Conservation (phyloP, 2,888 invertebrate genomes). For the Lucinisca nassula region DNA sequence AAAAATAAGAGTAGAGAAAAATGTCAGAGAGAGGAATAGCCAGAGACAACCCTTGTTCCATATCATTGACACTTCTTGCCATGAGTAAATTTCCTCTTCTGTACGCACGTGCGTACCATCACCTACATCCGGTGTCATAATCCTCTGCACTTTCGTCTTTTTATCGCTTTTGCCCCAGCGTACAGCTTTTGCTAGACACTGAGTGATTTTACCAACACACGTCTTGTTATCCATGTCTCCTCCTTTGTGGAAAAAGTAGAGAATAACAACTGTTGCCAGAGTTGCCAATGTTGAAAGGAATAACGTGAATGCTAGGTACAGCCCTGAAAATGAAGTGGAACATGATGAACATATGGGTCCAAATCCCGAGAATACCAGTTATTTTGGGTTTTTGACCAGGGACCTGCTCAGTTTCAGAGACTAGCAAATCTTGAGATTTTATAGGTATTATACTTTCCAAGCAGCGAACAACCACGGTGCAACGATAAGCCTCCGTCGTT, state of each 20-base stretch:
- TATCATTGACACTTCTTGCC: background rate
- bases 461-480: too few relatives aligned
- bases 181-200: background rate
- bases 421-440: too few relatives aligned
- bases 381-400: too few relatives aligned
- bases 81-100: background rate
- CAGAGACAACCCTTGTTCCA: background rate
- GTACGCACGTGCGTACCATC: background rate
- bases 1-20: background rate
- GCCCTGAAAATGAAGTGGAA: too few relatives aligned
- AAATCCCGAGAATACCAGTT: too few relatives aligned
- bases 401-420: too few relatives aligned
- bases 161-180: background rate
- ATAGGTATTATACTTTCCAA: too few relatives aligned
- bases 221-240: constrained; percentile 19
- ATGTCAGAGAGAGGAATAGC: background rate
- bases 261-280: constrained; percentile 40
- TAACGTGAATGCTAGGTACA: constrained; percentile 48
- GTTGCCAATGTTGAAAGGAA: constrained; percentile 38
- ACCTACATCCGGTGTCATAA: background rate
- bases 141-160: background rate
- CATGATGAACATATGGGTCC: too few relatives aligned
- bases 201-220: background rate
- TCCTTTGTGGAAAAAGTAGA: constrained; percentile 35
- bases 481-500: too few relatives aligned